Base-by-base conservation (phyloP, 2,113 vertebrate genomes). In the Corydoras maculifer region DNA sequence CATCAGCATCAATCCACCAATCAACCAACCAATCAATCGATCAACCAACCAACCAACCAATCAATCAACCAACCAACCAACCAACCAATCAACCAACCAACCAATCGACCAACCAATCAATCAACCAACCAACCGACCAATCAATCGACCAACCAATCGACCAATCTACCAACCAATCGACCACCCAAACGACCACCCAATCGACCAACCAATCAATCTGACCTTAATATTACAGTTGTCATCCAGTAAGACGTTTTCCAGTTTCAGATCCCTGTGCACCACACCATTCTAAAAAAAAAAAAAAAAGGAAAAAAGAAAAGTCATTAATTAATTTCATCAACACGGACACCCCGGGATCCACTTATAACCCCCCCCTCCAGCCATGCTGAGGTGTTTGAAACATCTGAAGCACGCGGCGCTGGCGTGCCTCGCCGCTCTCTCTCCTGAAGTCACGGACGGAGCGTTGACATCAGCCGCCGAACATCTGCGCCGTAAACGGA, bases 181-280 rank as follows among this genome's bases (percentile, higher is more conserved):
- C 2, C 18, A 25, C 1, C 18, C 18, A 25, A 25, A 1, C 18
- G 2, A 25, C 18, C 18, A 25, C 1, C 18, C 18, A 25, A 25
- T 2, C 18, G 2, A 25, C 18, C 18, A 43, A 43, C 35, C 13
- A 35, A 2, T 30, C 9, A 14, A 51, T 61, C 61, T 77, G 89
- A 98, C 97, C 94, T 99, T 99, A 84, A 99, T 99, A 86, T 99
- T 98, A 88, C 94, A 93, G 91, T 92, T 97, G 88, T 98, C 97
- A 87, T 99, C 97, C 73, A 99, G 95, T 88, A 99, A 92, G 84
- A 99, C 97, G 73, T 99, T 99, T 91, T 99, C 97, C 91, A 99
- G 88, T 91, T 99, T 99, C 85, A 99, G 82, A 82, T 99, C 97
- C 84, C 97, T 91, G 87, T 99, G 97, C 80, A 98, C 96, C 82